Evolutionary conservation across 2,888 invertebrate genomes (phyloP).

Genomic region (Pedicia rivosa): DNA sequence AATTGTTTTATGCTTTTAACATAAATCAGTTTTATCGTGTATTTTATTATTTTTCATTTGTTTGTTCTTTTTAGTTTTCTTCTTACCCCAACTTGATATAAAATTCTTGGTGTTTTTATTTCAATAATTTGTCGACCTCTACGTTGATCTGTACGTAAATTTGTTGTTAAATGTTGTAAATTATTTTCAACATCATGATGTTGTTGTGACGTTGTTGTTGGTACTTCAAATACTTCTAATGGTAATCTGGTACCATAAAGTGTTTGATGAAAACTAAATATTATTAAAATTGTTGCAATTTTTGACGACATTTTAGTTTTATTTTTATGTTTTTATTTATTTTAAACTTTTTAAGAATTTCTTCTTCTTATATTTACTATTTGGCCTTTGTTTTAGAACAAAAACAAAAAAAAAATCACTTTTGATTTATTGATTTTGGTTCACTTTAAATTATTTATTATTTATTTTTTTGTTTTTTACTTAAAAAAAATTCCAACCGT

Average conservation of each 20-base stretch:
- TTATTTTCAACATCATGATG: conserved; percentile 7
- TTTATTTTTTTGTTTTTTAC: too few species aligned
- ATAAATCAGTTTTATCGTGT: too few species aligned
- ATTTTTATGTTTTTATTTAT: conserved; percentile 2
- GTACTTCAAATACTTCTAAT: conserved; percentile 28
- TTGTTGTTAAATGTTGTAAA: not conserved
- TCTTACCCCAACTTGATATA: conserved; percentile 43
- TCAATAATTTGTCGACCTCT: conserved; percentile 34
- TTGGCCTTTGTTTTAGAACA: too few species aligned
- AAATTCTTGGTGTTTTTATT: conserved; percentile 40
- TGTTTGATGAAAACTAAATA: conserved; percentile 11
- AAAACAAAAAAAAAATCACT: too few species aligned
- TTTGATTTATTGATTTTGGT: too few species aligned
- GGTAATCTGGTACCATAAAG: conserved; percentile 17
- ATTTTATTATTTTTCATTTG: too few species aligned
- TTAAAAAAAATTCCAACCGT: too few species aligned
- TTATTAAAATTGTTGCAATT: not conserved
- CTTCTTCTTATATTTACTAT: not conserved
- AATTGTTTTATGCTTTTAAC: too few species aligned
- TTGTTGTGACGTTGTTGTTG: conserved; percentile 10
- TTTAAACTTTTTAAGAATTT: not conserved
- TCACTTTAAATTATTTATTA: too few species aligned
- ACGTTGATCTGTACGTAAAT: conserved; percentile 17
- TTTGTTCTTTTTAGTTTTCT: too few species aligned
- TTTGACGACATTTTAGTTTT: conserved; percentile 12